Evolutionary conservation across 2,888 invertebrate genomes (phyloP).

Genomic region (Agrotis segetum): DNA sequence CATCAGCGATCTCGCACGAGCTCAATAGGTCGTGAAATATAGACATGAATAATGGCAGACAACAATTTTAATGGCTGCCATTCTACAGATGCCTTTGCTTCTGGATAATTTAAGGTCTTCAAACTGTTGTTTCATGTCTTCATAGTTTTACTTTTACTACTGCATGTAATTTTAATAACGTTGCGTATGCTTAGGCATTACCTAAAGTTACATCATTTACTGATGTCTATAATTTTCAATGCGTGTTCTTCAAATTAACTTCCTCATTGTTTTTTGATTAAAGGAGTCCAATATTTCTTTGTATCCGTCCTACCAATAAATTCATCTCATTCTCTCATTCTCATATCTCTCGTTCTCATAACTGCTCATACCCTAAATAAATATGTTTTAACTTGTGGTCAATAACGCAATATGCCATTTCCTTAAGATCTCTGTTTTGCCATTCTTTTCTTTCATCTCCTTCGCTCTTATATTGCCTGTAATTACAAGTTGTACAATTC

Average conservation of each 20-base stretch:
- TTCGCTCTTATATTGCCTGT: too few species aligned
- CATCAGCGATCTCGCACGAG: constrained; percentile 28
- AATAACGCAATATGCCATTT: not conserved
- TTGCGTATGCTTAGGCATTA: not conserved
- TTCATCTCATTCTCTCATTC: not conserved
- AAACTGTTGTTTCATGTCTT: constrained; percentile 23
- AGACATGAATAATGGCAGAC: constrained; percentile 14
- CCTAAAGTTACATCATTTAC: not conserved
- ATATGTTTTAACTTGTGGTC: not conserved
- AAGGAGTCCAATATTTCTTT: not conserved
- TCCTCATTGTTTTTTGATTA: not conserved
- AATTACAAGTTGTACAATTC: not conserved
- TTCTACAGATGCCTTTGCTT: constrained; percentile 27
- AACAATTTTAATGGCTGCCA: constrained; percentile 28
- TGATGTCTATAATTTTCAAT: not conserved
- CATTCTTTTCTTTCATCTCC: not conserved
- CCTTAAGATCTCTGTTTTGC: not conserved
- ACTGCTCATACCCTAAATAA: not conserved
- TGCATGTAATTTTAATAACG: not conserved
- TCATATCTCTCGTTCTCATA: too few species aligned
- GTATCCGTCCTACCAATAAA: not conserved
- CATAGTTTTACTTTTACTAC: constrained; percentile 8
- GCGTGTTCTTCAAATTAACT: not conserved
- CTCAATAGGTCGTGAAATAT: constrained; percentile 44
- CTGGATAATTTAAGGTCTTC: constrained; percentile 33